Percentiles rank a stretch among this genome's conserved stretches.
Evolutionary conservation across 2,888 invertebrate species (phyloP).

Genomic region (Ichneumoninae sp.): DNA sequence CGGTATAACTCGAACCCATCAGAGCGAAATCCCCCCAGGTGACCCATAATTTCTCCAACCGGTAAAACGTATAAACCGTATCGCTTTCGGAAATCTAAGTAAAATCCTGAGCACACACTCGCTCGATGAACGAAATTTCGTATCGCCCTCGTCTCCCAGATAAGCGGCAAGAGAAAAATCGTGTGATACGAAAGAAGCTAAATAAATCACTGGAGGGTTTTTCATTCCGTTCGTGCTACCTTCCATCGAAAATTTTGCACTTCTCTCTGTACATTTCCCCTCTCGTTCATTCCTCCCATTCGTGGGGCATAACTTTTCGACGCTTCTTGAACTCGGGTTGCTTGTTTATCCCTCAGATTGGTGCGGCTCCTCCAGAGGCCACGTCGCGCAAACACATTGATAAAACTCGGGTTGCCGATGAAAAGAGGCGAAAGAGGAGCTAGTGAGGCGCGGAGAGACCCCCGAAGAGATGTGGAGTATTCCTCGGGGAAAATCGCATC

Average conservation of each 20-base stretch:
- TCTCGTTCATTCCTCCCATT: background rate
- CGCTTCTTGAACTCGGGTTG: conserved; percentile 73
- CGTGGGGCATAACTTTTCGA: conserved; percentile 75
- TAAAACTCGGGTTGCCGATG: conserved; percentile 72
- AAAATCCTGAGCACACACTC: conserved; percentile 27
- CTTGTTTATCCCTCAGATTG: conserved; percentile 79
- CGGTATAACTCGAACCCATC: conserved; percentile 16
- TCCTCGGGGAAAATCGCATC: background rate
- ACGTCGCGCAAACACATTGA: conserved; percentile 72
- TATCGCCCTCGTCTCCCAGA: conserved; percentile 32
- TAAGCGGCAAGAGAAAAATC: conserved; percentile 11
- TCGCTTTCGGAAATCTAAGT: conserved; percentile 44
- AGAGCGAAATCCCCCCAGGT: conserved; percentile 29
- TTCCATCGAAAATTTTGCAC: conserved; percentile 55
- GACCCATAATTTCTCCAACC: conserved; percentile 59
- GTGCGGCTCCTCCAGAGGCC: conserved; percentile 69
- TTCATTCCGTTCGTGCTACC: conserved; percentile 40
- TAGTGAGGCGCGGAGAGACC: conserved; percentile 1
- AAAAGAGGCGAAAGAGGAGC: conserved; percentile 7
- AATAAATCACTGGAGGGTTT: conserved; percentile 45
- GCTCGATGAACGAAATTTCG: conserved; percentile 39
- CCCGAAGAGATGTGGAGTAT: conserved; percentile 12
- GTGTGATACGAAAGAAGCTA: background rate
- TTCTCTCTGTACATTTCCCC: conserved; percentile 29
- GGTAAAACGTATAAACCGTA: conserved; percentile 39